phyloP scores from a whole-genome alignment of 2,888 invertebrate species.

The Pheosia gnoma region DNA sequence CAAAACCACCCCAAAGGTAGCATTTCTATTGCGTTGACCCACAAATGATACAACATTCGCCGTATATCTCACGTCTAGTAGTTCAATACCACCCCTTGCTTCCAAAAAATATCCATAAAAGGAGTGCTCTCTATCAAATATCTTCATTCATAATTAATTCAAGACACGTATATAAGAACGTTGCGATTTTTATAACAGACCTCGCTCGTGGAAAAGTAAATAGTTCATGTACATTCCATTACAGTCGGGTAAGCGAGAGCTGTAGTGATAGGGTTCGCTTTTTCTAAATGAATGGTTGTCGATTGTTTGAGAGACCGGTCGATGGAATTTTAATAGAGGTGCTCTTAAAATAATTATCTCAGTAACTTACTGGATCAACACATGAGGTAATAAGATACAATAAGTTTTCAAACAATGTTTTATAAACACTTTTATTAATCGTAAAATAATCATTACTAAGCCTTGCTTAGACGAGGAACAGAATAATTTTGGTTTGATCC shows the following conservation, averaged over 20 bases:
- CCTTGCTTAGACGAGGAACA: too few species aligned
- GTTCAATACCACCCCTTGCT: background rate
- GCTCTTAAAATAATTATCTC: background rate
- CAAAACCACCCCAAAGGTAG: too few species aligned
- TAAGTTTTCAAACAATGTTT: too few species aligned
- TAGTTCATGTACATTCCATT: constrained; percentile 27
- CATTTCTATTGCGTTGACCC: background rate
- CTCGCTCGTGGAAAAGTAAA: constrained; percentile 18
- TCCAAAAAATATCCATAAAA: background rate
- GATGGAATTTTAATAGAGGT: constrained; percentile 12
- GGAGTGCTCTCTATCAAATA: constrained; percentile 2
- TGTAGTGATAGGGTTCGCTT: constrained; percentile 18
- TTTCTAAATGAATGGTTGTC: constrained; percentile 26
- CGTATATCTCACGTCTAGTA: background rate
- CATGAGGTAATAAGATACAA: too few species aligned
- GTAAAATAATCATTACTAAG: too few species aligned
- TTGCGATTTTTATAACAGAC: constrained; percentile 61
- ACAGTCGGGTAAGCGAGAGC: constrained; percentile 1
- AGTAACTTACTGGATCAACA: too few species aligned
- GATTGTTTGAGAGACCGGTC: constrained; percentile 8
- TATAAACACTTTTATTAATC: too few species aligned
- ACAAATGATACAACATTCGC: background rate
- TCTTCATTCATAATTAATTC: constrained; percentile 29
- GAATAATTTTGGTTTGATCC: too few species aligned
- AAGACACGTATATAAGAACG: constrained; percentile 53